Conservation (phyloP, 2,888 invertebrate species). For the Phalera bucephala region DNA sequence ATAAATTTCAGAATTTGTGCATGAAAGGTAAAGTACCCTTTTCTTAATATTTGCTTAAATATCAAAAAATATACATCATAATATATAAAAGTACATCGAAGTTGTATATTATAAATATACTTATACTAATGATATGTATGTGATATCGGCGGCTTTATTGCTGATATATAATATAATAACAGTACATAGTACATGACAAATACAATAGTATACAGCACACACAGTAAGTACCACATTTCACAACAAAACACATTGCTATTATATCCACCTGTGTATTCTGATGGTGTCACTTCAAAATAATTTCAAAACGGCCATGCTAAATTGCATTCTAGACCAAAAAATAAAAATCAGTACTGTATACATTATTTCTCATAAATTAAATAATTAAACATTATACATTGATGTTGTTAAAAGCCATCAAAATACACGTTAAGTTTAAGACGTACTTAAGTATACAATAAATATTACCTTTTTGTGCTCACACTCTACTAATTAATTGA, state of each 20-base stretch:
- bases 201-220: slow-evolving; percentile 34
- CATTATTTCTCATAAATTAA: too few species aligned
- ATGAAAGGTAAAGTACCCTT: background rate
- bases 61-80: slow-evolving; percentile 29
- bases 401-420: too few species aligned
- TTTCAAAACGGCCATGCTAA: too few species aligned
- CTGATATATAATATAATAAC: slow-evolving; percentile 47
- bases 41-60: slow-evolving; percentile 13
- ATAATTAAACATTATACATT: too few species aligned
- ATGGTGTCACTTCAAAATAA: slow-evolving; percentile 10
- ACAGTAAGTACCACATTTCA: slow-evolving; percentile 35
- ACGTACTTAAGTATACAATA: slow-evolving; percentile 48
- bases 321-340: too few species aligned
- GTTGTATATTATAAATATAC: slow-evolving; percentile 46
- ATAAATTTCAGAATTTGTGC: background rate
- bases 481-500: slow-evolving; percentile 78
- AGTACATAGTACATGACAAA: slow-evolving; percentile 35
- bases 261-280: slow-evolving; percentile 35
- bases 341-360: too few species aligned
- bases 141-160: slow-evolving; percentile 72
- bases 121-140: slow-evolving; percentile 78
- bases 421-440: slow-evolving; percentile 36
- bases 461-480: slow-evolving; percentile 49
- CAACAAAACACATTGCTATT: slow-evolving; percentile 35
- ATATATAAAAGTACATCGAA: slow-evolving; percentile 45